Evolutionary conservation across 1,140 invertebrate genomes (phyloP).

Genomic region (Schlechtendalia chinensis): DNA sequence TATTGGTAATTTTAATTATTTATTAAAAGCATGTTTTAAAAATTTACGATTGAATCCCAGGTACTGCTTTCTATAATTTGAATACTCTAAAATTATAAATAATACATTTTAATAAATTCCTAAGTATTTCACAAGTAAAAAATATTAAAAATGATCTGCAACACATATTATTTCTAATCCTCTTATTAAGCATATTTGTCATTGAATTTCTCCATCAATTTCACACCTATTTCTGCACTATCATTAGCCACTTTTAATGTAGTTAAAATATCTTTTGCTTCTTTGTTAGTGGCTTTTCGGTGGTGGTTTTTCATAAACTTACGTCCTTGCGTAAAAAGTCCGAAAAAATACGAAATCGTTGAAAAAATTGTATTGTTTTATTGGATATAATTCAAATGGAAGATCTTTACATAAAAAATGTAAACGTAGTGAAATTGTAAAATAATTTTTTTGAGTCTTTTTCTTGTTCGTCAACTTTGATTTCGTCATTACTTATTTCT

Average conservation of each 20-base stretch:
- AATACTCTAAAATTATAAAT: too few relatives aligned
- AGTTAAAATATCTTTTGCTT: not conserved
- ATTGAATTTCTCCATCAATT: too few relatives aligned
- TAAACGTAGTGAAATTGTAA: not conserved
- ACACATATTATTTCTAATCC: too few relatives aligned
- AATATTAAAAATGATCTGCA: too few relatives aligned
- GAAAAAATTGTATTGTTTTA: conserved; percentile 13
- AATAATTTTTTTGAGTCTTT: conserved; percentile 1
- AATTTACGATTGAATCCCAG: too few relatives aligned
- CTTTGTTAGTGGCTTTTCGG: not conserved
- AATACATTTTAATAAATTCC: too few relatives aligned
- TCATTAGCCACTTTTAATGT: not conserved
- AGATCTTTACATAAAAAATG: not conserved
- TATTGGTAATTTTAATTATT: too few relatives aligned
- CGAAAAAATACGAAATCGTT: not conserved
- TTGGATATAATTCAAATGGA: conserved; percentile 12
- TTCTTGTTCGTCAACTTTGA: not conserved
- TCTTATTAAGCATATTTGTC: too few relatives aligned
- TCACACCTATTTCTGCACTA: too few relatives aligned
- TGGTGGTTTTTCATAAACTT: not conserved
- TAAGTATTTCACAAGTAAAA: too few relatives aligned
- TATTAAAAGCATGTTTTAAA: too few relatives aligned
- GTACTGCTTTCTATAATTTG: too few relatives aligned
- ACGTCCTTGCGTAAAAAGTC: not conserved
- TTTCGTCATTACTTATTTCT: not conserved